Evolutionary conservation across 2,797 vertebrate genomes (phyloP).

Genomic region (Adelosebastes latens): DNA sequence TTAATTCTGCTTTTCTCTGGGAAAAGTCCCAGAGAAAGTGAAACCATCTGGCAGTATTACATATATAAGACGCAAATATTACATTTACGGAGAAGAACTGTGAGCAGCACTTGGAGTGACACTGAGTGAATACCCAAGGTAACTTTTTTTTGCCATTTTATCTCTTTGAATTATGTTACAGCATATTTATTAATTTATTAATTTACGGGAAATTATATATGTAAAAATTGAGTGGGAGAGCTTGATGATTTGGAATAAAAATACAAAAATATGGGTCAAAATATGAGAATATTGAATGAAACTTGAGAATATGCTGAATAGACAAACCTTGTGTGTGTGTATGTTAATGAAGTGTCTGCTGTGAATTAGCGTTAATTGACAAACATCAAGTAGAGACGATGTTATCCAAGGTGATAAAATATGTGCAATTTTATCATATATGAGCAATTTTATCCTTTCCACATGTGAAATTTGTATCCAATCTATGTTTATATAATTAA

Average conservation of each 20-base stretch:
- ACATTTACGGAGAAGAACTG: neutral
- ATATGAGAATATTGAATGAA: neutral
- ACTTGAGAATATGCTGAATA: neutral
- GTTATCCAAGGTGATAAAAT: neutral
- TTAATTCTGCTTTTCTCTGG: neutral
- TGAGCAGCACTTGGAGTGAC: neutral
- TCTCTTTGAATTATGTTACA: neutral
- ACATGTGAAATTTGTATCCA: neutral
- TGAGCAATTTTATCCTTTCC: too few relatives aligned
- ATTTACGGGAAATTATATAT: neutral
- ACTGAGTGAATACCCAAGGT: neutral
- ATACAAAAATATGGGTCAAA: neutral
- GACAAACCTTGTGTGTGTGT: neutral
- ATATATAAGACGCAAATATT: neutral
- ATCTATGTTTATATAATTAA: neutral
- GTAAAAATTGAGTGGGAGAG: neutral
- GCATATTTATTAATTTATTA: neutral
- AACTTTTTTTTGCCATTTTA: neutral
- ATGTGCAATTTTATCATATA: neutral
- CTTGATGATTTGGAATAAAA: neutral
- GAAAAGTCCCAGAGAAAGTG: neutral
- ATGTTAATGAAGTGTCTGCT: neutral
- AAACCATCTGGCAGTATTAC: neutral
- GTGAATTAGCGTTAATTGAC: neutral
- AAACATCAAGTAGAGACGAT: neutral